Evolutionary conservation across 2,113 vertebrate species (phyloP).

Genomic region (Arvicanthis niloticus): DNA sequence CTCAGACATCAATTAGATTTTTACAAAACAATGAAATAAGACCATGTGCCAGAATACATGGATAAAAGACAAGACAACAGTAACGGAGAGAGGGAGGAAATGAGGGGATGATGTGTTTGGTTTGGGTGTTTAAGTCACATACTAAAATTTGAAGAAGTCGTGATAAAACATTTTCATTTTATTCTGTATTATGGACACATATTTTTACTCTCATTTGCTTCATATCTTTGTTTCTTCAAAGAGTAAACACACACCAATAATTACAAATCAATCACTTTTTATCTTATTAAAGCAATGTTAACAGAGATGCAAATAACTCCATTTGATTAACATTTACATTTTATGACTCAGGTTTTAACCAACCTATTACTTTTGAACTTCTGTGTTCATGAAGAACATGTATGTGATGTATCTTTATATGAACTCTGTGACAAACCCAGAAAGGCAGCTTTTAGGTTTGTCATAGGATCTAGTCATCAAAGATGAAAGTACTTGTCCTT

Average conservation of each 20-base stretch:
- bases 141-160: not conserved
- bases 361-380: not conserved
- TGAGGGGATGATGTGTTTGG: not conserved
- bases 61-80: not conserved
- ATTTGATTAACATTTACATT: not conserved
- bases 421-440: not conserved
- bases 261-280: not conserved
- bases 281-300: not conserved
- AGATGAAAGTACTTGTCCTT: not conserved
- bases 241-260: not conserved
- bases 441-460: not conserved
- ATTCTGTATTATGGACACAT: not conserved
- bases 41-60: not conserved
- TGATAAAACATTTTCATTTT: not conserved
- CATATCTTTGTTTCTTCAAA: not conserved
- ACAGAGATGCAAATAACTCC: not conserved
- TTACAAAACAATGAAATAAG: not conserved
- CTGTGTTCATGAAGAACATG: not conserved
- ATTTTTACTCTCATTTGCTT: not conserved
- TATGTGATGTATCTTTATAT: not conserved
- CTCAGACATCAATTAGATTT: not conserved
- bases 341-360: not conserved
- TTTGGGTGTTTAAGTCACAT: not conserved
- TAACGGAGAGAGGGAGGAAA: not conserved
- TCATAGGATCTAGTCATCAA: not conserved